Base-by-base conservation (phyloP, 1,140 invertebrate species). In the Apis laboriosa region DNA sequence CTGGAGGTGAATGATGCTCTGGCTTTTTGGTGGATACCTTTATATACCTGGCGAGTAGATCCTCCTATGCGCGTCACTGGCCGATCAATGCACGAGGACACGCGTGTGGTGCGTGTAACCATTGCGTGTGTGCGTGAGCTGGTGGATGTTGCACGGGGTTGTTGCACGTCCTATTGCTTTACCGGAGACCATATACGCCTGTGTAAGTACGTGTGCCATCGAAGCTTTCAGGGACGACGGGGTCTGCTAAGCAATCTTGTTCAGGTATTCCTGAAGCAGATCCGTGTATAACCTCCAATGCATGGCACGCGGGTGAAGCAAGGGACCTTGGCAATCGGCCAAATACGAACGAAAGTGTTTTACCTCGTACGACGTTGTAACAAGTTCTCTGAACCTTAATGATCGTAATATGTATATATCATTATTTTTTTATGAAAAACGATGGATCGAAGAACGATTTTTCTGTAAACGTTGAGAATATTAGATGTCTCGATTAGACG, bases 251-350 rank as follows among this genome's bases (percentile, higher is more conserved):
- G 67, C 72, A 86, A 76, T 87, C 86, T 72, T 83, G 76, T 84
- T 84, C 86, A 83, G 77, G 80, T 89, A 89, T 85, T 86, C 79
- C 77, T 70, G 51, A 68, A 73, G 77, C 83, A 77, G 61, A 55
- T 63, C 55, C 82, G 34, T 70, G 76, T 77, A 87, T 73, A 73
- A 86, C 70, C 76, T 79, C 79, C 80, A 81, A 82, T 73, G 78
- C 76, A 85, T 77, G 83, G 70, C 83, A 81, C 76, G 71, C 80
- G 86, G 85, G 75, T 92, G 85, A 89, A 84, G 88, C 87, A 89
- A 91, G 84, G 86, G 90, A 91, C 92, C 92, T 93, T 93, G 92
- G 92, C 91, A 87, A 89, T 90, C 88, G 77, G 84, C 92, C 92
- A 93, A 92, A 86, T 86, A 89, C 89, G 86, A 88, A 88, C 79